Percentiles rank a stretch among this genome's conserved stretches.
Evolutionary conservation across 2,113 vertebrate genomes (phyloP).

Genomic region (Bubo scandiacus): DNA sequence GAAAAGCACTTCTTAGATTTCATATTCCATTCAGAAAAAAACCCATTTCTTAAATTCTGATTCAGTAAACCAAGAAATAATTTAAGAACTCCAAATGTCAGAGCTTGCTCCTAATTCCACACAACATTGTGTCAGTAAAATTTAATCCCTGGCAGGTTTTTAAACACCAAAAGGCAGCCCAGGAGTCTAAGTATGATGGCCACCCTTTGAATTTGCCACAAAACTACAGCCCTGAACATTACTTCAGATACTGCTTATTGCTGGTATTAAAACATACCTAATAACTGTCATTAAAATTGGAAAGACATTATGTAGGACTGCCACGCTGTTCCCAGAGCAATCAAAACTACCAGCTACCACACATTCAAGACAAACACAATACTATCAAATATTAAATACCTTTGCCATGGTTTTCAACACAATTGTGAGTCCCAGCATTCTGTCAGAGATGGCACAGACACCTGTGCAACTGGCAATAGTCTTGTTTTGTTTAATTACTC

Average conservation of each 20-base stretch:
- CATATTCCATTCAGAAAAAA: not conserved
- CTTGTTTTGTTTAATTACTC: not conserved
- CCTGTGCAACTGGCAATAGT: not conserved
- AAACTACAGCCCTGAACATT: not conserved
- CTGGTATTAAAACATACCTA: not conserved
- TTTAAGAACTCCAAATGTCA: not conserved
- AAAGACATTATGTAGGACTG: not conserved
- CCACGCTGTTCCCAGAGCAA: not conserved
- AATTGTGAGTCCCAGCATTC: not conserved
- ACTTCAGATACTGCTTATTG: not conserved
- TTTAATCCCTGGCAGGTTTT: not conserved
- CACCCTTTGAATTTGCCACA: not conserved
- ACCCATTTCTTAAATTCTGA: not conserved
- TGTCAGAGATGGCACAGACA: not conserved
- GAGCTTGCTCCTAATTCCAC: not conserved
- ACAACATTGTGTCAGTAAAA: not conserved
- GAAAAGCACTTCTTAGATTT: not conserved
- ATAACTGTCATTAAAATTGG: not conserved
- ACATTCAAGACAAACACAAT: not conserved
- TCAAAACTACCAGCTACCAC: not conserved
- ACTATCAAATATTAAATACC: not conserved
- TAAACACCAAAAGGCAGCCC: not conserved
- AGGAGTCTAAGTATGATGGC: accelerated
- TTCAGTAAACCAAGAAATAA: not conserved
- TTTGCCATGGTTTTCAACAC: not conserved